Evolutionary conservation across 1,140 invertebrate species (phyloP), one percentile per base, ranked within the genome.

Genomic region (Cheumatopsyche charites): DNA sequence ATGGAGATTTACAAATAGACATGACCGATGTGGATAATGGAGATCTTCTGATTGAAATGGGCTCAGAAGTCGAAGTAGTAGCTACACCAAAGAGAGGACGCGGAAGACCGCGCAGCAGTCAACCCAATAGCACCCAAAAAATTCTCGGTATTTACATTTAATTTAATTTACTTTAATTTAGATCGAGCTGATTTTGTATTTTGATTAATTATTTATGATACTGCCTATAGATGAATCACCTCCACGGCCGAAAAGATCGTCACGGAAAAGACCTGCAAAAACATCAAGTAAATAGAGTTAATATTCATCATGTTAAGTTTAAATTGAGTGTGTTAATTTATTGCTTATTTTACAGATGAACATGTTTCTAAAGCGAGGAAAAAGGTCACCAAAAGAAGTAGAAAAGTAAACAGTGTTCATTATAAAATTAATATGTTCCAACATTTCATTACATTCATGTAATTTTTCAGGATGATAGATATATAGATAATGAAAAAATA

Each of bases 41-140:
- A 4, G 78, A 77, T 9, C 81, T 78, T 26, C 75, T 75, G 61
- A 79, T 80, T n/a, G 68, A 70, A 29, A 70, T 62, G 52, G 68
- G 52, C 1, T 49, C 55, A 12, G 68, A 70, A 29, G 68, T 70
- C 3, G 68, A 70, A 55, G 68, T 70, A 19, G 68, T 62, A n/a
- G 68, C 52, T 1, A 62, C 68, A n/a, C 43, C 68, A 17, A 62
- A 45, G 55, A 42, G 41, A 45, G 58, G 55, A 26, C 52, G 68
- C 12, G 58, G 55, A n/a, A 17, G 68, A 62, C 68, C 52, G 9
- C 11, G 55, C n/a, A 17, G 17, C 3, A 25, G 13, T 62, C 62
- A 45, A 62, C 11, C 23, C 15, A 61, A 13, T 26, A 11, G 11
- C n/a, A 11, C 19, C 55, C 15, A 12, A 23, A 43, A 62, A 58